These are phyloP conservation scores for Patagioenas fasciata DNA, from an alignment of 2,113 vertebrate species.

Conservation along the genomic window DNA sequence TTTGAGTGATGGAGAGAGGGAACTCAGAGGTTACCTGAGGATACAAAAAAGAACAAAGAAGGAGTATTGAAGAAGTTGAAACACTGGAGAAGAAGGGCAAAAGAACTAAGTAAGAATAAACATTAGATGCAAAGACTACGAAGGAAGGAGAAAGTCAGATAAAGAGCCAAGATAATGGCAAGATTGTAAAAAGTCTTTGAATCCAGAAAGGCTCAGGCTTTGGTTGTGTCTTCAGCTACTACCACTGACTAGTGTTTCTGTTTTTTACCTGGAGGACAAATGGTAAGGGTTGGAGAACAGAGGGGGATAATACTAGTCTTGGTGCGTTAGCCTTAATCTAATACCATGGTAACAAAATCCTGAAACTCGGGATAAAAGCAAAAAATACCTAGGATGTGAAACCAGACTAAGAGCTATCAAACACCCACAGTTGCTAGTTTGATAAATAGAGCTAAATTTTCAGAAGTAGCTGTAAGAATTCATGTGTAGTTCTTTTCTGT, in stretches of 20 bases:
- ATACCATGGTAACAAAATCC: background rate
- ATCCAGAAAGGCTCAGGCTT: background rate
- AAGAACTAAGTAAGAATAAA: background rate
- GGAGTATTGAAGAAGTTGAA: background rate
- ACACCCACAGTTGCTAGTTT: background rate
- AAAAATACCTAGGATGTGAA: background rate
- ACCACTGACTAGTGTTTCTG: background rate
- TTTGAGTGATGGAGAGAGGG: background rate
- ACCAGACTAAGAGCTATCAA: background rate
- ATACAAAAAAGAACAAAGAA: background rate
- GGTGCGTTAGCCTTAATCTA: background rate
- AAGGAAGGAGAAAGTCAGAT: background rate
- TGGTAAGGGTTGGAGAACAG: background rate
- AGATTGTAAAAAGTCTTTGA: background rate
- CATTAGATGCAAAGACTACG: background rate
- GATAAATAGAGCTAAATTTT: slow-evolving; percentile 11
- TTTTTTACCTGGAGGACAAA: background rate
- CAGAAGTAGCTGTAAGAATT: background rate
- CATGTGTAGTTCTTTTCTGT: background rate
- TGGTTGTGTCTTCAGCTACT: background rate
- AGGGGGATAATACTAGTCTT: background rate
- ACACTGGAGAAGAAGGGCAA: background rate
- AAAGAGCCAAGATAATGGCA: background rate
- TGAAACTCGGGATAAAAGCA: background rate
- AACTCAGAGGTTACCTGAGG: background rate